Evolutionary conservation across 2,797 vertebrate genomes (phyloP).

Genomic region (Poecile montanus): DNA sequence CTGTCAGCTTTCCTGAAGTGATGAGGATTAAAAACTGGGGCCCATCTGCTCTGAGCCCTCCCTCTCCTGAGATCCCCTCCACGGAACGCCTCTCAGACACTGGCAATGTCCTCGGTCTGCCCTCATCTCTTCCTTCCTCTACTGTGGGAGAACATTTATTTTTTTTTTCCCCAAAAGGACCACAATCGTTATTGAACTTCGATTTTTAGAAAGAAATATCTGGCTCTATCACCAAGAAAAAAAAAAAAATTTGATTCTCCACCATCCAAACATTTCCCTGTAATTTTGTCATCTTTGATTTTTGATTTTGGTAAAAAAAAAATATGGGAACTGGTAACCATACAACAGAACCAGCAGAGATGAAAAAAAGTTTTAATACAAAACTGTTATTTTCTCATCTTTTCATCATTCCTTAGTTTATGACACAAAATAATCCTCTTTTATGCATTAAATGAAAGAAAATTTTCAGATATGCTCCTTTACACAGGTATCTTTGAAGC

Average conservation of each 20-base stretch:
- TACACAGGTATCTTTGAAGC: no score
- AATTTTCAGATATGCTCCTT: no score
- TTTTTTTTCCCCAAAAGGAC: rapidly evolving
- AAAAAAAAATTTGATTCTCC: not conserved
- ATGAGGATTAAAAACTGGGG: not conserved
- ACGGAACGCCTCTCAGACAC: not conserved
- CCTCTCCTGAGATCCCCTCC: not conserved
- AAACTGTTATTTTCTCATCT: no score
- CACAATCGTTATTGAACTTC: not conserved
- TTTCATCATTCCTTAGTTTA: no score
- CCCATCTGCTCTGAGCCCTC: not conserved
- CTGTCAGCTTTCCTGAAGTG: not conserved
- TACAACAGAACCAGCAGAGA: no score
- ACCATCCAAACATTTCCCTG: not conserved
- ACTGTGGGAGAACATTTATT: not conserved
- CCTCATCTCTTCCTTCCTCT: not conserved
- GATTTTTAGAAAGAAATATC: not conserved
- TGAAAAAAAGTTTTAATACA: no score
- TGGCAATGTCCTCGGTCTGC: rapidly evolving
- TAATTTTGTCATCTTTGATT: not conserved
- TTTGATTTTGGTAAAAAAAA: no score
- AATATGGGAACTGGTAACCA: no score
- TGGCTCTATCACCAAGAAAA: not conserved
- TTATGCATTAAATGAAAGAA: no score
- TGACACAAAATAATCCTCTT: no score